A percentile compares a stretch with the other conserved stretches of the same genome.
Conservation (phyloP, 2,113 vertebrate species). For the Suricata suricatta region DNA sequence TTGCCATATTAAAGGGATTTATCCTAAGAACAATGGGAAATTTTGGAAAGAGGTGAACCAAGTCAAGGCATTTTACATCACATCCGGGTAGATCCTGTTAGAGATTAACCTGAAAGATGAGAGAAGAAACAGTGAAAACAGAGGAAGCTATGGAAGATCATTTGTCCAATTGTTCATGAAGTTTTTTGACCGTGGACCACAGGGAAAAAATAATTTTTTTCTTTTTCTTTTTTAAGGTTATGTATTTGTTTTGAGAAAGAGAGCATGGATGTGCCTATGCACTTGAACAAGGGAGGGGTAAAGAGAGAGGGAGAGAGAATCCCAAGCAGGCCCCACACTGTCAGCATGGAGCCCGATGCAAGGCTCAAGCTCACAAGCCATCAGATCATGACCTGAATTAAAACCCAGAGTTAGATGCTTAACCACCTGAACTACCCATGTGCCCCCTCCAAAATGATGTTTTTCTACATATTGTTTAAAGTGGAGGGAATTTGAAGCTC, state of each 20-base stretch:
- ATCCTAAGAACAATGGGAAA: background rate
- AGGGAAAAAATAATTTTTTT: background rate
- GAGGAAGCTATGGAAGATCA: background rate
- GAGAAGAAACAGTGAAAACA: background rate
- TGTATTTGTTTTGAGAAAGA: too few species aligned
- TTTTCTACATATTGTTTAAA: background rate
- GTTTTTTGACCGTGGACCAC: background rate
- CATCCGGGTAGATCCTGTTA: background rate
- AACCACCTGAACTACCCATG: too few species aligned
- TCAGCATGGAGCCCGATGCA: too few species aligned
- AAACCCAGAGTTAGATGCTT: too few species aligned
- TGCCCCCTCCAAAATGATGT: background rate
- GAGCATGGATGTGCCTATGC: too few species aligned
- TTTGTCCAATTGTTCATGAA: background rate
- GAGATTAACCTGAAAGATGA: background rate
- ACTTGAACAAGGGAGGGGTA: too few species aligned
- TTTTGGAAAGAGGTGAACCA: background rate
- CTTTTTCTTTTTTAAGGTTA: too few species aligned
- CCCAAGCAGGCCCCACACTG: too few species aligned
- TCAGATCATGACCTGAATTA: too few species aligned
- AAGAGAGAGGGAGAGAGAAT: too few species aligned
- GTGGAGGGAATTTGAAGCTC: background rate
- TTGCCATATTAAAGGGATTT: background rate
- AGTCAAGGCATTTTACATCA: background rate
- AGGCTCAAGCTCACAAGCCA: too few species aligned